Base-by-base conservation (phyloP, 2,113 vertebrate species). In the Anhinga rufa region DNA sequence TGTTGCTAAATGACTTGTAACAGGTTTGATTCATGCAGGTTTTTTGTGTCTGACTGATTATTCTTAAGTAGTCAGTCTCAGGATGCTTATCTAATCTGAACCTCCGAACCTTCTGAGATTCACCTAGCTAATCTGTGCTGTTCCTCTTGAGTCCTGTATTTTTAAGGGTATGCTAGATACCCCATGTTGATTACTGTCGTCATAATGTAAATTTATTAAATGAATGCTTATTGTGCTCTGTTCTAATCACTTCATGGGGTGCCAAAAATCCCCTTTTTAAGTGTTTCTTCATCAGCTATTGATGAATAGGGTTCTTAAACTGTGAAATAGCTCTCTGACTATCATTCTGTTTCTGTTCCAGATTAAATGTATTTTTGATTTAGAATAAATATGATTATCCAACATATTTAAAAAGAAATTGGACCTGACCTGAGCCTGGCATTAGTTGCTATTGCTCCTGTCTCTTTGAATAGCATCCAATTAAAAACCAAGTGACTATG, bases 391-490 rank as follows among this genome's bases (percentile, higher is more conserved):
- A 72, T 65, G 54, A 78, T 86, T 72, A 79, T 81, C 93, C 54
- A 97, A 97, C 60, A 87, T 81, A 82, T 97, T 92, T 9, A 93
- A 96, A 92, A 97, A 92, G 51, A 96, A 95, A 91, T 95, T 89
- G 70, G 79, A 93, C 80, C 38, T 93, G 68, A 96, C 86, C 94
- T 93, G 58, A 80, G 82, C 86, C 89, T 98, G 95, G 82, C 36
- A 97, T 96, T 97, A 92, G 90, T 93, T 93, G 61, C 68, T 96
- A 62, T 95, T 92, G 71, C 57, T 96, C 80, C 84, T 75, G 54
- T 95, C 60, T 84, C 94, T 95, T 97, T 97, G 87, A 97, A 93
- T 95, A 83, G 19, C 69, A 92, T 97, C 86, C 94, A 97, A 49
- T 91, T 95, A 46, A 69, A 95, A 97, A 64, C 48, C 31, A 76